Evolutionary conservation across 2,888 invertebrate species (phyloP).

Genomic region (Orthonevra nobilis): DNA sequence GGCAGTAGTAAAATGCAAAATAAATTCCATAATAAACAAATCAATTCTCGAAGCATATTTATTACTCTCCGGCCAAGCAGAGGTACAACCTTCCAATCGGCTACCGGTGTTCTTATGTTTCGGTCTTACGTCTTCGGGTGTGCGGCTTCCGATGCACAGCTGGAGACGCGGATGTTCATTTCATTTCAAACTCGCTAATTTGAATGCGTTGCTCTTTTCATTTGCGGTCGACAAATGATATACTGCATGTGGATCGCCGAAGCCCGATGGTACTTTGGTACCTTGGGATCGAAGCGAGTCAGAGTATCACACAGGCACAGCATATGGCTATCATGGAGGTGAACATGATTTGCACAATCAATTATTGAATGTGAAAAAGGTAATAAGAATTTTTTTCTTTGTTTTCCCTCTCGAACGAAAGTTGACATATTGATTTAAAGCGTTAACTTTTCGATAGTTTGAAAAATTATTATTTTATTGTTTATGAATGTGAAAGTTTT

Average conservation of each 20-base stretch:
- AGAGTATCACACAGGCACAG: slow-evolving; percentile 25
- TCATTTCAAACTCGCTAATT: slow-evolving; percentile 68
- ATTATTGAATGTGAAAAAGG: slow-evolving; percentile 51
- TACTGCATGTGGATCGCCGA: slow-evolving; percentile 49
- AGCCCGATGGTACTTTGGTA: too few species aligned
- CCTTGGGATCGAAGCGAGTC: slow-evolving; percentile 28
- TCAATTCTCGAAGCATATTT: slow-evolving; percentile 69
- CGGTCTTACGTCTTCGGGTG: slow-evolving; percentile 41
- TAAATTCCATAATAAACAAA: slow-evolving; percentile 70
- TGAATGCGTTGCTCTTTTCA: slow-evolving; percentile 70
- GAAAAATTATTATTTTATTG: too few species aligned
- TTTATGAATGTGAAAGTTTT: too few species aligned
- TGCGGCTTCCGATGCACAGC: slow-evolving; percentile 68
- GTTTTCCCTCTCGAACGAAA: too few species aligned
- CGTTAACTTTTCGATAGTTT: neutral
- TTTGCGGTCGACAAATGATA: slow-evolving; percentile 70
- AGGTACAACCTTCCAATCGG: slow-evolving; percentile 66
- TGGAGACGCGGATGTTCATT: slow-evolving; percentile 61
- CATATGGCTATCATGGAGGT: slow-evolving; percentile 50
- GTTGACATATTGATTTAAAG: slow-evolving; percentile 15
- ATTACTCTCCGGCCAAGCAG: slow-evolving; percentile 58
- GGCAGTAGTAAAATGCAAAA: slow-evolving; percentile 63
- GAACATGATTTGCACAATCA: slow-evolving; percentile 62
- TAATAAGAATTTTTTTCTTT: slow-evolving; percentile 5
- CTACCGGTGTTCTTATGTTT: slow-evolving; percentile 67